A percentile compares a stretch with the other conserved stretches of the same genome.
phyloP scores from a whole-genome alignment of 1,140 invertebrate species.

The Fragariocoptes setiger region DNA sequence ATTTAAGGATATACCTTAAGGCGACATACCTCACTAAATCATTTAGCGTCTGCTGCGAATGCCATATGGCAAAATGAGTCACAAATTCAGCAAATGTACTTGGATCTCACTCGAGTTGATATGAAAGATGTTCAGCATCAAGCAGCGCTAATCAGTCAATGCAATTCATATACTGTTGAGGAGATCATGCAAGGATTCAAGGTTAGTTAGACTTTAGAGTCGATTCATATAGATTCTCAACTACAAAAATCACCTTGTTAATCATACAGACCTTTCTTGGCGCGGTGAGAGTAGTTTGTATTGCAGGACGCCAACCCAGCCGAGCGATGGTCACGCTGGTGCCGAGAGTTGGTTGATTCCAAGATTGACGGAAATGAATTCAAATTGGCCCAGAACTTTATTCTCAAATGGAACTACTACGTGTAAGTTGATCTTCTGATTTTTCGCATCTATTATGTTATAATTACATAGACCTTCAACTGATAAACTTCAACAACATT shows the following conservation, averaged over 20 bases:
- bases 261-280: neutral
- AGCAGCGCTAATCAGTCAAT: neutral
- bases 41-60: constrained; percentile 74
- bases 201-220: neutral
- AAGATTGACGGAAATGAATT: neutral
- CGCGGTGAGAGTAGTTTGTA: too few species aligned
- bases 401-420: constrained; percentile 97
- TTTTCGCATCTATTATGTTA: constrained; percentile 4
- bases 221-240: neutral
- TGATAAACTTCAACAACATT: neutral
- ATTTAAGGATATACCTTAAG: constrained; percentile 73
- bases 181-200: neutral
- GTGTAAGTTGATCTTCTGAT: too few species aligned
- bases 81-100: constrained; percentile 85
- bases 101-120: constrained; percentile 82
- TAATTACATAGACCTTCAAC: constrained; percentile 4
- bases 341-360: neutral
- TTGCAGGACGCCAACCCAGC: neutral
- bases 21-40: constrained; percentile 90
- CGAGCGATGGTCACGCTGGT: neutral
- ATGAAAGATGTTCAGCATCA: constrained; percentile 67
- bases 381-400: constrained; percentile 36
- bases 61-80: constrained; percentile 77
- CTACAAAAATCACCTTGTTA: neutral
- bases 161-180: neutral